These are phyloP conservation scores for Bombyx mandarina DNA, from an alignment of 1,140 invertebrate species.

Conservation along the genomic window DNA sequence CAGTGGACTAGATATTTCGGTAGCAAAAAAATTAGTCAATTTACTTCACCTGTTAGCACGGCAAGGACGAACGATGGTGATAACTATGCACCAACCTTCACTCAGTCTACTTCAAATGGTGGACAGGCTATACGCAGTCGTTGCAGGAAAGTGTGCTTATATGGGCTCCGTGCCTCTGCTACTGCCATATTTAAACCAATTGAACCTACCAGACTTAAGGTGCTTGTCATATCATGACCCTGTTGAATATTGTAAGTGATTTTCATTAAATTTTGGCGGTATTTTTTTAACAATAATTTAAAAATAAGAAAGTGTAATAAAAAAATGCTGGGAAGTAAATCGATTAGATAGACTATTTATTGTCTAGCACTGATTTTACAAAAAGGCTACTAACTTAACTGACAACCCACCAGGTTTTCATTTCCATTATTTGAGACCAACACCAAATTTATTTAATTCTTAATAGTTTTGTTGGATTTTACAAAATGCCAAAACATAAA, in stretches of 20 bases:
- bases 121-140: conserved; percentile 88
- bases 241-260: conserved; percentile 86
- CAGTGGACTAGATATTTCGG: conserved; percentile 93
- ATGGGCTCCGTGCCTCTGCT: conserved; percentile 81
- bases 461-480: no score
- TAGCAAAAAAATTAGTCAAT: conserved; percentile 89
- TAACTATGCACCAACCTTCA: conserved; percentile 94
- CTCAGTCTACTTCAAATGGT: conserved; percentile 90
- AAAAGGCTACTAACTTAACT: no score
- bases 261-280: conserved; percentile 4
- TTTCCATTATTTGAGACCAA: no score
- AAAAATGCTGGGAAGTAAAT: no score
- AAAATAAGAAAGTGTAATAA: no score
- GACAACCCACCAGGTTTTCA: no score
- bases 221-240: conserved; percentile 94
- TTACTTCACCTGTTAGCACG: conserved; percentile 85
- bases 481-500: no score
- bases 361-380: no score
- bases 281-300: background rate
- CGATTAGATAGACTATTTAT: no score
- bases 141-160: conserved; percentile 87
- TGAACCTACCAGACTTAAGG: conserved; percentile 70
- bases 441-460: no score
- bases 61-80: conserved; percentile 92
- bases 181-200: conserved; percentile 82